Percentiles rank a stretch among this genome's conserved stretches.
These are phyloP conservation scores for Lottia scabra DNA, from an alignment of 2,888 invertebrate genomes.

Conservation along the genomic window DNA sequence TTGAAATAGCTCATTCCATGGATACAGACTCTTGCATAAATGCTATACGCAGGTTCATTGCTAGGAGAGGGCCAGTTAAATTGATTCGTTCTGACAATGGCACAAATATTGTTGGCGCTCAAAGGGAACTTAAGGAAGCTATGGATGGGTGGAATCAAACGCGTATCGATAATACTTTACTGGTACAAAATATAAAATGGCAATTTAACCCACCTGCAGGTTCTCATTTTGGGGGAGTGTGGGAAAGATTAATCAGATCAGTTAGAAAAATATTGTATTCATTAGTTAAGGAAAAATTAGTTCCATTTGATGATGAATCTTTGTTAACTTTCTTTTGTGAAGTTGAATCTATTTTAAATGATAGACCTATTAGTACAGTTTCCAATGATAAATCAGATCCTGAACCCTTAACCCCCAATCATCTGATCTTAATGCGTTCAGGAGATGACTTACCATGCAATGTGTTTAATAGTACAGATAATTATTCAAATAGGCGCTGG, in stretches of 20 bases:
- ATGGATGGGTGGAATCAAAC: not conserved
- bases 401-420: slow-evolving; percentile 28
- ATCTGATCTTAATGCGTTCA: slow-evolving; percentile 19
- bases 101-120: not conserved
- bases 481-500: too few relatives aligned
- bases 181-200: not conserved
- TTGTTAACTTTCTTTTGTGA: slow-evolving; percentile 28
- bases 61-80: not conserved
- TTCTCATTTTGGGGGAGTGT: not conserved
- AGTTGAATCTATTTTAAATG: slow-evolving; percentile 30
- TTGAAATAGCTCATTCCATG: too few relatives aligned
- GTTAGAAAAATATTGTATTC: slow-evolving; percentile 4
- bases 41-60: too few relatives aligned
- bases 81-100: not conserved
- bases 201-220: not conserved
- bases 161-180: not conserved
- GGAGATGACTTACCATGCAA: slow-evolving; percentile 14
- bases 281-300: slow-evolving; percentile 15
- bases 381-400: slow-evolving; percentile 20
- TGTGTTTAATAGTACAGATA: too few relatives aligned
- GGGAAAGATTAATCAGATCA: slow-evolving; percentile 22
- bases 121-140: not conserved
- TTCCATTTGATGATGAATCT: slow-evolving; percentile 27
- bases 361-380: slow-evolving; percentile 24
- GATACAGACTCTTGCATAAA: too few relatives aligned